phyloP scores from a whole-genome alignment of 1,140 invertebrate species.

The Drosophila lacteicornis region DNA sequence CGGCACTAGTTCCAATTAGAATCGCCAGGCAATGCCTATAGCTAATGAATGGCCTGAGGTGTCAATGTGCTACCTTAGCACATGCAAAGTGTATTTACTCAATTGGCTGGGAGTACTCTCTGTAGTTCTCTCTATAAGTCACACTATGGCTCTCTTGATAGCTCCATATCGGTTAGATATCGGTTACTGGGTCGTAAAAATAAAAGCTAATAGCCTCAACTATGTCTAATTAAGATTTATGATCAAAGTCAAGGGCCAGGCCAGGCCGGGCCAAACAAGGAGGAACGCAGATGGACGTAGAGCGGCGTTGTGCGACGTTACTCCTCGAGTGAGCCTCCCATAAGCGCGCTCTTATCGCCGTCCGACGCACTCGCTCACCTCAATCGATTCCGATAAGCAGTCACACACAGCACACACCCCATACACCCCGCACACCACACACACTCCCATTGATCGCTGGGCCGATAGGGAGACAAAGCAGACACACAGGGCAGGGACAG shows the following conservation, averaged over 20 bases:
- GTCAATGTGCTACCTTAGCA: conserved; percentile 10
- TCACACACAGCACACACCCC: background rate
- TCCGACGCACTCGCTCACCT: conserved; percentile 30
- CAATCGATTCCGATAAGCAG: conserved; percentile 38
- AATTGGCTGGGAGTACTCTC: background rate
- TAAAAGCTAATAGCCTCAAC: conserved; percentile 39
- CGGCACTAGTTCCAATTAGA: conserved; percentile 58
- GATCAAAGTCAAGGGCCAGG: conserved; percentile 57
- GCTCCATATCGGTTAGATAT: conserved; percentile 24
- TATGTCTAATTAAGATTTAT: conserved; percentile 67
- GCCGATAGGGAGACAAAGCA: conserved; percentile 5
- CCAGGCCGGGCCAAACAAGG: no score
- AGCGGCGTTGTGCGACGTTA: background rate
- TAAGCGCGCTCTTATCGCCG: conserved; percentile 20
- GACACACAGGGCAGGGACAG: conserved; percentile 14
- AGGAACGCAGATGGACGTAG: no score
- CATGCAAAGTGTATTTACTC: conserved; percentile 2
- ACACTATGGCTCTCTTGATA: no score
- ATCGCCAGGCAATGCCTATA: conserved; percentile 12
- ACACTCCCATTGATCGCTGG: conserved; percentile 11
- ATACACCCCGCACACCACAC: background rate
- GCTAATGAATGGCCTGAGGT: conserved; percentile 58
- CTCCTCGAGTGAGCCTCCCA: background rate
- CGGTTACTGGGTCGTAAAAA: conserved; percentile 41
- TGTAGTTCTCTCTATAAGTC: no score